Base-by-base conservation (phyloP, 2,797 vertebrate genomes). In the Pangasius sanitwongsei region DNA sequence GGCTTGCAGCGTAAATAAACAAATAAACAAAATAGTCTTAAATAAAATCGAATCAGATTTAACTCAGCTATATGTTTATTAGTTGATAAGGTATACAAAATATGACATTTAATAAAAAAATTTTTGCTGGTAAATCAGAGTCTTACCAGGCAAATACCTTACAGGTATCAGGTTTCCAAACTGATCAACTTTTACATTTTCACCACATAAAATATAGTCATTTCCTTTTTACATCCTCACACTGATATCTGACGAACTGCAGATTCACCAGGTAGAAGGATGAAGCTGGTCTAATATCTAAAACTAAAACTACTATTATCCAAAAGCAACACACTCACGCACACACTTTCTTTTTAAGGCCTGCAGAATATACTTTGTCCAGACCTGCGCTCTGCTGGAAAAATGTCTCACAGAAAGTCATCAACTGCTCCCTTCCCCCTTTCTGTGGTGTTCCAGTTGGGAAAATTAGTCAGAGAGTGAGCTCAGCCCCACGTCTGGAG, bases 391-490 rank as follows among this genome's bases (percentile, higher is more conserved):
- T 86, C 88, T 74, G 81, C 92, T 91, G 92, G 92, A 93, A 93
- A 93, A 93, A 92, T 89, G 87, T 92, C 90, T 91, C 77, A 85
- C 86, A 90, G 88, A 91, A 89, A 93, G 90, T 86, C 82, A 88
- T 92, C 87, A 77, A 69, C 88, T 83, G 55, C 88, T 89, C 89
- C 91, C 92, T 87, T 87, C 89, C 91, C 89, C 89, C 86, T 87
- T 88, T 88, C 90, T 90, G 74, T 89, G 81, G 87, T 69, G 69
- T 89, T 90, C 89, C 89, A 91, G 91, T 91, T 89, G 92, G 89
- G 91, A 92, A 93, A 92, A 92, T 93, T 86, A 89, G 90, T 92
- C 92, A 92, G 92, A 90, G 92, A 90, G 91, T 91, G 92, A 92
- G 90, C 89, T 89, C 87, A 90, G 89, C 61, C 82, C 77, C 75